Evolutionary conservation across 1,140 invertebrate species (phyloP).

Genomic region (Pollicipes pollicipes): DNA sequence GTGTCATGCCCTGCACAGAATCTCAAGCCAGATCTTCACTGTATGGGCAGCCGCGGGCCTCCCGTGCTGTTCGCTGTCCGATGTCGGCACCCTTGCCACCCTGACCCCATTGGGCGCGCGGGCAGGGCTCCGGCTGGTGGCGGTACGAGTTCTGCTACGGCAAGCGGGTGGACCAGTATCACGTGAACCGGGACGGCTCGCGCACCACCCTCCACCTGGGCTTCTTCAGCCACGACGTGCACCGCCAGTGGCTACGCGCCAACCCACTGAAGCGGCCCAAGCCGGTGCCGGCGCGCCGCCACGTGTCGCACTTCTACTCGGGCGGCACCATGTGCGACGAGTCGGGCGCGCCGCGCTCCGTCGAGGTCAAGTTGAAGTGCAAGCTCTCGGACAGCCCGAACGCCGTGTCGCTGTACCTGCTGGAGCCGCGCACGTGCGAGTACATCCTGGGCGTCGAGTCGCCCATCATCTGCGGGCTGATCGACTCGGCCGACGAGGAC

Average conservation of each 20-base stretch:
- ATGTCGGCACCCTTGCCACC: too few species aligned
- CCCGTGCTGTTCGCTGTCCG: too few species aligned
- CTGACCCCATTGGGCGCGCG: not conserved
- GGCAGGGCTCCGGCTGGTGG: constrained; percentile 86
- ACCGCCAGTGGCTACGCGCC: constrained; percentile 73
- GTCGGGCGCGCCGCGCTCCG: constrained; percentile 45
- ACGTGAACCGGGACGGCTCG: constrained; percentile 52
- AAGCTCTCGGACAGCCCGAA: constrained; percentile 29
- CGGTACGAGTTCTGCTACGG: constrained; percentile 94
- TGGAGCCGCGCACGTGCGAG: constrained; percentile 78
- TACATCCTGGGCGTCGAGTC: constrained; percentile 84
- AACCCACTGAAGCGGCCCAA: constrained; percentile 52
- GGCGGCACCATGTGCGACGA: constrained; percentile 22
- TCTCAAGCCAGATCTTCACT: too few species aligned
- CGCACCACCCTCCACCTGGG: constrained; percentile 58
- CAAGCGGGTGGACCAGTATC: constrained; percentile 69
- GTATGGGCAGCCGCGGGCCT: too few species aligned
- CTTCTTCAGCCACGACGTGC: constrained; percentile 55
- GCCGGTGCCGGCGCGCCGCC: constrained; percentile 26
- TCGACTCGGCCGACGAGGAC: constrained; percentile 23
- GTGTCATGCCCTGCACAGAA: too few species aligned
- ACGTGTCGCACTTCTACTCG: constrained; percentile 71
- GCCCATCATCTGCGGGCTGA: constrained; percentile 64
- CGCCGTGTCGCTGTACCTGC: constrained; percentile 64
- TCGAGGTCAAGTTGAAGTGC: constrained; percentile 73